A percentile compares a stretch with the other conserved stretches of the same genome.
These are phyloP conservation scores for Anthoscopus minutus DNA, from an alignment of 2,113 vertebrate species.

Conservation along the genomic window DNA sequence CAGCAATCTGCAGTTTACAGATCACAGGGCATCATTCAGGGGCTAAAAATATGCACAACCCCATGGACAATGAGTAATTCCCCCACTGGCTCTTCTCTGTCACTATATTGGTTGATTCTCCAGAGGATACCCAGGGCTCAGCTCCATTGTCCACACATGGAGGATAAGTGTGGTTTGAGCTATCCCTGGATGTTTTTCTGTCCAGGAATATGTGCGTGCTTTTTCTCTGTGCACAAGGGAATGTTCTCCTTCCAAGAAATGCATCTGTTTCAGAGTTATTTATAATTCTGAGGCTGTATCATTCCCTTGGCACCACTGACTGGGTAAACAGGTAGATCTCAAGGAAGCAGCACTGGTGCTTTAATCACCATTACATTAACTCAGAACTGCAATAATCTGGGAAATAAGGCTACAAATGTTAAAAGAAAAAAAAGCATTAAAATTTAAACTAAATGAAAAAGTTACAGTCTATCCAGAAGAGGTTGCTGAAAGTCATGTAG, in stretches of 20 bases:
- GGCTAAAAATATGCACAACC: neutral
- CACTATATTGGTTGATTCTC: neutral
- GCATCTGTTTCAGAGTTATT: neutral
- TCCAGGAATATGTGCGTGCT: neutral
- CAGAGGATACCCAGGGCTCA: neutral
- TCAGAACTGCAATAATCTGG: neutral
- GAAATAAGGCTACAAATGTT: neutral
- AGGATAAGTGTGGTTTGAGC: neutral
- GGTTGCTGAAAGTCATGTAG: neutral
- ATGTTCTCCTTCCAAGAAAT: slow-evolving; percentile 13
- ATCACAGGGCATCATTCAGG: neutral
- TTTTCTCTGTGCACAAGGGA: neutral
- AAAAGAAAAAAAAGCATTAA: neutral
- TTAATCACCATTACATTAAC: neutral
- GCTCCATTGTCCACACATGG: rapidly evolving
- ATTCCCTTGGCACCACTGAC: neutral
- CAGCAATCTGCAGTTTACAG: neutral
- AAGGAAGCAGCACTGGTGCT: neutral
- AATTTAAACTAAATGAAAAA: slow-evolving; percentile 14
- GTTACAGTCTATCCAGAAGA: neutral
- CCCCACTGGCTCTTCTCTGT: neutral
- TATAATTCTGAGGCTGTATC: neutral
- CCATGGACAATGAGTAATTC: neutral
- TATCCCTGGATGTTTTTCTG: neutral
- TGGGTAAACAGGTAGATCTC: slow-evolving; percentile 26